phyloP scores from a whole-genome alignment of 2,113 vertebrate species.

The Chlamydotis undulata region DNA sequence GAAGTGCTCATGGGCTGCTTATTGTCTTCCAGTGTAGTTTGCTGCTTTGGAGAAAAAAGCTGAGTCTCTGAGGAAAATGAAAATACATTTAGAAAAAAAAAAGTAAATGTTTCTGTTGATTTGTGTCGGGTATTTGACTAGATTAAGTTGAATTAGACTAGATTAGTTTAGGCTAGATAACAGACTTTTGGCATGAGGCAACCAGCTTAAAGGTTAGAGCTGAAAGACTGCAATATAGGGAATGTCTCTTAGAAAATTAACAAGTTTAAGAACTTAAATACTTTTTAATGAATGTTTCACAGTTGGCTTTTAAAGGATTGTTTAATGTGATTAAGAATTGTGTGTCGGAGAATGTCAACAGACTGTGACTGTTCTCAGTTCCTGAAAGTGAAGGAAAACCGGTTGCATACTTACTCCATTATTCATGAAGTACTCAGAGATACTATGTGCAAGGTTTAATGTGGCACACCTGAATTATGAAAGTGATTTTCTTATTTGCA shows the following conservation, averaged over 20 bases:
- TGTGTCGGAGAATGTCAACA: background rate
- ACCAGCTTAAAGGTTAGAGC: background rate
- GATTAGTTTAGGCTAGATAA: background rate
- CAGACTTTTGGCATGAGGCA: background rate
- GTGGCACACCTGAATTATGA: background rate
- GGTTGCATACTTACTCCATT: conserved; percentile 4
- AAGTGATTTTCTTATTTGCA: background rate
- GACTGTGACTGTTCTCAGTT: background rate
- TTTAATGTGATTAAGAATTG: conserved; percentile 39
- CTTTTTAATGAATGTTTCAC: conserved; percentile 30
- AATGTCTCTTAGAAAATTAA: background rate
- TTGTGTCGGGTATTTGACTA: background rate
- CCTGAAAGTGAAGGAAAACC: conserved; percentile 6
- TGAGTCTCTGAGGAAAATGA: background rate
- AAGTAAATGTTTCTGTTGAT: background rate
- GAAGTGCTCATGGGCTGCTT: background rate
- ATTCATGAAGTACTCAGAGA: background rate
- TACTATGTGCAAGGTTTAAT: background rate
- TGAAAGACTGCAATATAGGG: background rate
- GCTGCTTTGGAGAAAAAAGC: background rate
- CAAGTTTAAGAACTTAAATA: background rate
- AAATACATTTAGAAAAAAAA: background rate
- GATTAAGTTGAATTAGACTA: background rate
- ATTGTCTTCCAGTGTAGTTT: background rate
- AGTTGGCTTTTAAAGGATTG: conserved; percentile 15